Conservation (phyloP, 2,113 vertebrate genomes). For the Phrynosoma blainvillii region DNA sequence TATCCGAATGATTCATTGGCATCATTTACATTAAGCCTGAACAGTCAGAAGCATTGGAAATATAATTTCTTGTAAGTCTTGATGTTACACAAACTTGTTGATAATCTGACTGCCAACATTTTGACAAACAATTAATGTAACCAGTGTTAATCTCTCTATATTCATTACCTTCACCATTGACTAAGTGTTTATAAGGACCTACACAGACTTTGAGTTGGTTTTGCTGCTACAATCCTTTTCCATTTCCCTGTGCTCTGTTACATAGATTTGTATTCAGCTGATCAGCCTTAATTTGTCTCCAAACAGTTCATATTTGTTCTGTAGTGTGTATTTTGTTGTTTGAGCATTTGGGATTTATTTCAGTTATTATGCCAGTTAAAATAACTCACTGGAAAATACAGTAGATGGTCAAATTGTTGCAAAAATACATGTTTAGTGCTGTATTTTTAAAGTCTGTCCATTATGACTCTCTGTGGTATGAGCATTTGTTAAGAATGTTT, state of each 20-base stretch:
- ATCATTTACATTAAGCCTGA: background rate
- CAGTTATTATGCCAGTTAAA: background rate
- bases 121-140: background rate
- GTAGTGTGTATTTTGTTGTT: background rate
- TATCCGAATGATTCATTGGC: background rate
- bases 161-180: background rate
- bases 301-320: background rate
- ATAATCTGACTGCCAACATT: background rate
- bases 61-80: background rate
- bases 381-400: background rate
- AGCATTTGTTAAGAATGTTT: background rate
- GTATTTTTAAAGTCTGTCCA: background rate
- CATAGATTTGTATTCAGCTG: background rate
- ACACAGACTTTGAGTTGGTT: background rate
- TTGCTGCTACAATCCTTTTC: background rate
- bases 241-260: background rate
- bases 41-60: background rate
- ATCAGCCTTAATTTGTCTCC: background rate
- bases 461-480: background rate
- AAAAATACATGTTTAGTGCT: background rate
- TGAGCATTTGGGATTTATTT: background rate
- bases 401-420: background rate
- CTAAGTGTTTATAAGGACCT: background rate
- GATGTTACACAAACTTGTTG: background rate
- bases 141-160: background rate